Evolutionary conservation across 1,140 invertebrate genomes (phyloP).

Genomic region (Aricia agestis): DNA sequence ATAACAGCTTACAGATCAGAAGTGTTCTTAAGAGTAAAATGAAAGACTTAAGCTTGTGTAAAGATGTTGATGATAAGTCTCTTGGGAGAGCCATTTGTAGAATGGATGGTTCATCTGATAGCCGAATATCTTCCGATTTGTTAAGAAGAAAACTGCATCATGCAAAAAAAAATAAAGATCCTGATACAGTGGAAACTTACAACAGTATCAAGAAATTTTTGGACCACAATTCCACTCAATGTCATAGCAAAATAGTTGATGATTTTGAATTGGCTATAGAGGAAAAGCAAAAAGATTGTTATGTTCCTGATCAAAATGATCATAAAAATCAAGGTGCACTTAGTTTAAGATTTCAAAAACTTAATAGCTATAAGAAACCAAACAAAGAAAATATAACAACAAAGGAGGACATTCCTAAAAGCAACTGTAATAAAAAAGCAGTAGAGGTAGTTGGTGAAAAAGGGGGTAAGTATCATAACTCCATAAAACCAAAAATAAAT

Average conservation of each 20-base stretch:
- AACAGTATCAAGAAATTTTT: conserved; percentile 34
- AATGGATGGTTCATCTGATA: conserved; percentile 12
- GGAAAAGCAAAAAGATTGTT: neutral
- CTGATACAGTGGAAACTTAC: conserved; percentile 28
- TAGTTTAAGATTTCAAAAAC: neutral
- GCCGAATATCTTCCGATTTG: conserved; percentile 10
- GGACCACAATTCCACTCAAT: conserved; percentile 28
- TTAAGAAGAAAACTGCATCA: conserved; percentile 28
- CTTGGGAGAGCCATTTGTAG: conserved; percentile 34
- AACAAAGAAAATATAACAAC: neutral
- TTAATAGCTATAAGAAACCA: neutral
- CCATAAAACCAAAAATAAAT: too few relatives aligned
- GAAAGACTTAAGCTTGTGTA: conserved; percentile 47
- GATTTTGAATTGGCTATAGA: neutral
- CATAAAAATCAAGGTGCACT: neutral
- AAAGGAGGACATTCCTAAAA: neutral
- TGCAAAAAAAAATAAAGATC: conserved; percentile 5
- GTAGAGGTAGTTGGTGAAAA: too few relatives aligned
- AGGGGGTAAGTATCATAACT: too few relatives aligned
- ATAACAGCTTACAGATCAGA: conserved; percentile 33
- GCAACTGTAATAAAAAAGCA: neutral
- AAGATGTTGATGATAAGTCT: conserved; percentile 49
- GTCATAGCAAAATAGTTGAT: conserved; percentile 1
- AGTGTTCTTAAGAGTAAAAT: conserved; percentile 39
- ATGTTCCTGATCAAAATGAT: neutral